Base-by-base conservation (phyloP, 2,797 vertebrate genomes). In the Gallinago nigripennis region DNA sequence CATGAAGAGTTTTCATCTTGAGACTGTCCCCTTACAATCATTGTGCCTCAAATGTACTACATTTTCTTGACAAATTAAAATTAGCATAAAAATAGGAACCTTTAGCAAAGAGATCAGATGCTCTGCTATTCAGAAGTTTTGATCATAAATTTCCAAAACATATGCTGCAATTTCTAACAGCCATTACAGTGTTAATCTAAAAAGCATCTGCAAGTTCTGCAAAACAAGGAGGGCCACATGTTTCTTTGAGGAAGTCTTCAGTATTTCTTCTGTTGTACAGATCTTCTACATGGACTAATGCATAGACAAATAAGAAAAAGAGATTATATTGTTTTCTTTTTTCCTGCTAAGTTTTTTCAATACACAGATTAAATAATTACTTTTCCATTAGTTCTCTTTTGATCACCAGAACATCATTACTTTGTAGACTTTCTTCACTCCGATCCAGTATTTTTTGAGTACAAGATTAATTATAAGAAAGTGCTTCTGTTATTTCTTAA, bases 401-500 rank as follows among this genome's bases (percentile, higher is more conserved):
- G 50, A 92, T 95, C 50, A 73, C 58, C 79, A 97, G 46, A 95
- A 54, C 4, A 12, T 77, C 82, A 48, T 71, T 95, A 87, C 82
- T 90, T 88, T 57, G 56, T 83, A 68, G 88, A 91, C 86, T 93
- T 96, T 89, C 82, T 84, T 95, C 88, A 93, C 31, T 88, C 57
- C 77, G 78, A 88, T 86, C 90, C 79, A 96, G 78, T 73, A 90
- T 56, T 94, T 95, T 85, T 83, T 93, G 73, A 97, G 70, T 39
- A 94, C 88, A 95, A 92, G 79, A 95, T 94, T 84, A 93, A 88
- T 92, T 96, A 80, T 19, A 95, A 95, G 76, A 97, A 95, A 85
- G 90, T 75, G 78, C 92, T 96, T 97, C 91, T 94, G 92, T 90
- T 92, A 93, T 95, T 97, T 95, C 96, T 96, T 95, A 97, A 97